Base-by-base conservation (phyloP, 1,140 invertebrate species). In the Lethocerus indicus region DNA sequence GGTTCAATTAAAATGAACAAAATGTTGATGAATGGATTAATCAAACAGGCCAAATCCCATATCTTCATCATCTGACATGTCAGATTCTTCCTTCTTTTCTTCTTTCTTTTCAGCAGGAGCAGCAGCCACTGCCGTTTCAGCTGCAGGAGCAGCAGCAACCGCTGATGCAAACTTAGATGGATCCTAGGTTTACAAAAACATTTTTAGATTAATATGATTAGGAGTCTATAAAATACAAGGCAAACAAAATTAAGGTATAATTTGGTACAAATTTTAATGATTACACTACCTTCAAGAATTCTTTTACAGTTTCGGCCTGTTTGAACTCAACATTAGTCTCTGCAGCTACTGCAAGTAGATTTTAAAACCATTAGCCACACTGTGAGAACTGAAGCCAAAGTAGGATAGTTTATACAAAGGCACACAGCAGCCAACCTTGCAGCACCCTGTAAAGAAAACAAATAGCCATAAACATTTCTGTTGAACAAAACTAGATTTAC, bases 361-460 rank as follows among this genome's bases (percentile, higher is more conserved):
- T 96, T 96, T 98, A 76, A 98, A 94, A 47, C 92, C 95, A 63
- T 98, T 96, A 64, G 85, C 83, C 60, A 99, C 81, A 63, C 87
- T 93, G 73, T 99, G 95, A 32, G 95, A 26, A 79, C 92, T 47
- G 94, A 98, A 32, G 91, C 94, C 53, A 93, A 67, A n/a, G 93
- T 98, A 51, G 95, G 95, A 69, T 98, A 98, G 26, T 87, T 85
- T 61, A 98, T 90, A 27, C 75, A 68, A 61, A 99, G 75, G 63
- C 87, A 98, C 4, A 98, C 73, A n/a, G 91, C 75, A 45, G 95
- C 94, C 56, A 98, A 72, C 60, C 93, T 95, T 49, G 82, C 79
- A 41, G 98, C 90, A 59, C 93, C 94, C 61, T 63, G 48, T 18
- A 59, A 53, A 9, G 29, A 32, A 16, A 29, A 50, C n/a, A 14